Base-by-base conservation (phyloP, 2,113 vertebrate species). In the Eretmodus cyanostictus region DNA sequence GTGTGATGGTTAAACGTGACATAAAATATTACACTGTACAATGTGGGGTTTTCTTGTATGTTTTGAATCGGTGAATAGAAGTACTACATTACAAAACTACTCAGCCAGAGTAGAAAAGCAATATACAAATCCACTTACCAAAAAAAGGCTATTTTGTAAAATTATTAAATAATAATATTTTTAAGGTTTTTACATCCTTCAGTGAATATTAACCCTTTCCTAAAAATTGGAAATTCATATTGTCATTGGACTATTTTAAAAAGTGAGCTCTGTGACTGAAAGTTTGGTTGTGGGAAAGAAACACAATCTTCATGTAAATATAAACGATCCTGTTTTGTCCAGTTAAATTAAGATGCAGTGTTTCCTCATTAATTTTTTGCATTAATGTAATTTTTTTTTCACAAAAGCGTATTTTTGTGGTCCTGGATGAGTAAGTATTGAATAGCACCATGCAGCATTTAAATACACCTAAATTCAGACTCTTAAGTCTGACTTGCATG, bases 21-120 rank as follows among this genome's bases (percentile, higher is more conserved):
- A 61, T 61, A 34, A 34, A 63, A 34, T 34, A 63, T 34, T 17
- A 63, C 59, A 63, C 29, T 34, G 59, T 34, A 19, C 59, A 63
- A 4, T 34, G 5, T 34, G 16, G 8, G 0, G 0, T 22, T 5
- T 55, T 29, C 19, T 10, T 34, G 3, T 61, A 14, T 57, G 8
- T 17, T 16, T 61, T 34, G 57, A 63, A 71, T 71, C 0, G 2
- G 38, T 42, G 22, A 42, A 9, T 71, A 71, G 22, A 42, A 71
- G n/a, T 40, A 40, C 38, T 71, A n/a, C 61, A 36, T 66, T 66
- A 36, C 61, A 24, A 16, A 14, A 24, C 12, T 42, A 24, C 66
- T 45, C 38, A 42, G 66, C 13, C 38, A 73, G 38, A 73, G 38
- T 73, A 45, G 13, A 73, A 10, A 45, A 73, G 38, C 22, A 42